phyloP scores from a whole-genome alignment of 2,888 invertebrate species.

The Oligia fasciuncula region DNA sequence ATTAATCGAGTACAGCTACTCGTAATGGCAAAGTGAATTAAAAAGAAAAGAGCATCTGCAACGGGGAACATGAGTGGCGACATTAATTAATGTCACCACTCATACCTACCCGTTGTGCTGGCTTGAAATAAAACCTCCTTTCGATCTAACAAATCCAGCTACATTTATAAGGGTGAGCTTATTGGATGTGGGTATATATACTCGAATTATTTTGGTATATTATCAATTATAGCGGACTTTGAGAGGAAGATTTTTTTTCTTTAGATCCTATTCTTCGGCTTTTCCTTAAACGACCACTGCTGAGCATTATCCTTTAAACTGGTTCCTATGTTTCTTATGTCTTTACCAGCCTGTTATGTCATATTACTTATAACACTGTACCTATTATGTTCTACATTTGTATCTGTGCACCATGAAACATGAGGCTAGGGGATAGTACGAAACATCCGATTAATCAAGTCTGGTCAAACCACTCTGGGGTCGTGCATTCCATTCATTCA shows the following conservation, averaged over 20 bases:
- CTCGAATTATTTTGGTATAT: background rate
- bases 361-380: background rate
- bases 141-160: slow-evolving; percentile 37
- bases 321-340: background rate
- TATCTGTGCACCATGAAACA: background rate
- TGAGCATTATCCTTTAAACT: background rate
- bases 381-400: background rate
- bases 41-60: slow-evolving; percentile 47
- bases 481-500: background rate
- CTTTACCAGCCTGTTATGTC: background rate
- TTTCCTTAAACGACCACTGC: background rate
- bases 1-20: slow-evolving; percentile 23
- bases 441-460: background rate
- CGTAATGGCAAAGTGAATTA: slow-evolving; percentile 40
- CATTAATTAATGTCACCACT: slow-evolving; percentile 44
- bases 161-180: slow-evolving; percentile 42
- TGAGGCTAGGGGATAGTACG: too few species aligned
- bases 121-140: slow-evolving; percentile 46
- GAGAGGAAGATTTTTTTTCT: background rate
- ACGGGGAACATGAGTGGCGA: slow-evolving; percentile 46
- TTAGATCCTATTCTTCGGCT: background rate
- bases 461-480: background rate
- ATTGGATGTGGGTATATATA: background rate
- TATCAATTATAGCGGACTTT: background rate
- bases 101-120: slow-evolving; percentile 43